Conservation (phyloP, 2,888 invertebrate species). For the Myopa tessellatipennis region DNA sequence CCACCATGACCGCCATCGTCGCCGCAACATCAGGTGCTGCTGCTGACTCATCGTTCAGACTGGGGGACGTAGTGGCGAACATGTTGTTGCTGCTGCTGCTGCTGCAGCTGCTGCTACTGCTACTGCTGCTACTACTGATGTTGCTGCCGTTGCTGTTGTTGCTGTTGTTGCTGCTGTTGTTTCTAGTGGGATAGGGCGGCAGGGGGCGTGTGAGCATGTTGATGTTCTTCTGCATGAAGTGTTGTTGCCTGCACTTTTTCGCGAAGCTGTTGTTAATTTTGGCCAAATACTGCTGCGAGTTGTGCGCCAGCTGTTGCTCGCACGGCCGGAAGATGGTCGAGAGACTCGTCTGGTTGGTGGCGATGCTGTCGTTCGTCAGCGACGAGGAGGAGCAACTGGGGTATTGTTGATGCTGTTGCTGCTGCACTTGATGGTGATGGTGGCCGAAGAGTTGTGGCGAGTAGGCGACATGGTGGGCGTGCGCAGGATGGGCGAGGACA, state of each 20-base stretch:
- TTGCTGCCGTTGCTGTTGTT: slow-evolving; percentile 16
- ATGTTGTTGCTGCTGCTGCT: slow-evolving; percentile 29
- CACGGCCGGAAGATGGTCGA: slow-evolving; percentile 50
- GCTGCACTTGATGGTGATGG: slow-evolving; percentile 40
- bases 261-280: slow-evolving; percentile 36
- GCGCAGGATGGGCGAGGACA: slow-evolving; percentile 47
- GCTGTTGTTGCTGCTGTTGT: slow-evolving; percentile 17
- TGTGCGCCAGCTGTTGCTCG: slow-evolving; percentile 11
- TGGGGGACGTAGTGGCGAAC: not conserved
- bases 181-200: slow-evolving; percentile 40
- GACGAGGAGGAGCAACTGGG: slow-evolving; percentile 51
- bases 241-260: slow-evolving; percentile 30
- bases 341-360: slow-evolving; percentile 52
- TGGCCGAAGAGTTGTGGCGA: slow-evolving; percentile 43
- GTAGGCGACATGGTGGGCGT: slow-evolving; percentile 49
- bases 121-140: not conserved
- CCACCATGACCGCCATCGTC: slow-evolving; percentile 51
- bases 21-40: slow-evolving; percentile 28
- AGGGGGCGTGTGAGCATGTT: slow-evolving; percentile 46
- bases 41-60: not conserved
- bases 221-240: slow-evolving; percentile 34
- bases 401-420: slow-evolving; percentile 44
- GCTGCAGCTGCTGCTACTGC: slow-evolving; percentile 3
- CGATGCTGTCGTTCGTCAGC: slow-evolving; percentile 52
- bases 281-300: slow-evolving; percentile 21